Evolutionary conservation across 2,797 vertebrate species (phyloP).

Genomic region (Betta splendens): DNA sequence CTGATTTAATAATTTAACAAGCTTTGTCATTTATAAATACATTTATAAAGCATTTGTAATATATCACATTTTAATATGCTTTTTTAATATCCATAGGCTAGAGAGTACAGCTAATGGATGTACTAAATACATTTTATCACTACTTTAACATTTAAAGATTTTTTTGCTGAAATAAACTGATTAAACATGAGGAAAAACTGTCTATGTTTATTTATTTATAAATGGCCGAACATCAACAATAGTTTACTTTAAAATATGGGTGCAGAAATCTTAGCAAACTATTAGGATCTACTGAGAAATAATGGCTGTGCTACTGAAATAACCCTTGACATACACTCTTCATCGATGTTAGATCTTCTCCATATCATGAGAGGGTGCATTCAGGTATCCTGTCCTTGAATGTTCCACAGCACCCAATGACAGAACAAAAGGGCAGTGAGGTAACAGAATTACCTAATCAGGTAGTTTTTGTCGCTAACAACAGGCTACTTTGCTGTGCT

Average conservation of each 20-base stretch:
- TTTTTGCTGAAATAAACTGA: constrained; percentile 58
- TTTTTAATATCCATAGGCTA: constrained; percentile 18
- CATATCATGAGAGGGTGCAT: no score
- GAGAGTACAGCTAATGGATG: constrained; percentile 18
- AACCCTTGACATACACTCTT: no score
- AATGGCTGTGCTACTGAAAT: no score
- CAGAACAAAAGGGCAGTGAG: constrained; percentile 12
- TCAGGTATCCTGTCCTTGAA: constrained; percentile 2
- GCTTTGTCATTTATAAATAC: constrained; percentile 36
- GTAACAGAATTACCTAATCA: constrained; percentile 6
- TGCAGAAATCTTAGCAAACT: no score
- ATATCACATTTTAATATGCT: constrained; percentile 39
- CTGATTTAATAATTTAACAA: constrained; percentile 26
- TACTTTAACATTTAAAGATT: constrained; percentile 20
- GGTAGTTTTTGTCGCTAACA: neutral
- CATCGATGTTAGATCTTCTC: no score
- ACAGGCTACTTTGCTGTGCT: neutral
- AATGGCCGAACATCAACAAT: no score
- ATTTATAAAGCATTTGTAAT: constrained; percentile 59
- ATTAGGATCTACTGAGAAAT: no score
- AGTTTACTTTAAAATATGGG: no score
- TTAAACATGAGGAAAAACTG: neutral
- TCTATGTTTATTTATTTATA: no score
- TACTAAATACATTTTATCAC: neutral
- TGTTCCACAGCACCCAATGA: neutral